Conservation (phyloP, 1,140 invertebrate species). For the Drosophila melanica region DNA sequence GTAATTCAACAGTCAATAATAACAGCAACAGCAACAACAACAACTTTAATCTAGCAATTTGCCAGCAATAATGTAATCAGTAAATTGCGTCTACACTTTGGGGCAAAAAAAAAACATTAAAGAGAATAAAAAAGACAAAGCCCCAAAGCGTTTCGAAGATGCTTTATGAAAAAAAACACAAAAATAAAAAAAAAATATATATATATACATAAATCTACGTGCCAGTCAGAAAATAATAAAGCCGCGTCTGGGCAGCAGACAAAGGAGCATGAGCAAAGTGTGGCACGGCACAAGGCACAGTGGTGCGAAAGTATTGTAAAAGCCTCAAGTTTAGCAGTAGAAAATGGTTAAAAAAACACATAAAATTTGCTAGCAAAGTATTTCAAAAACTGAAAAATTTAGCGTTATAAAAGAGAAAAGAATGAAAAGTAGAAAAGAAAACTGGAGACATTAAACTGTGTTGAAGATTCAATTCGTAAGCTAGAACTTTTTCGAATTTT, state of each 20-base stretch:
- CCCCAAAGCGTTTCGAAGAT: slow-evolving; percentile 61
- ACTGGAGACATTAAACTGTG: too few species aligned
- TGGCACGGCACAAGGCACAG: slow-evolving; percentile 50
- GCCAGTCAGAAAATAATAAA: slow-evolving; percentile 79
- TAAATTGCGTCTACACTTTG: slow-evolving; percentile 76
- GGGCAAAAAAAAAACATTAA: slow-evolving; percentile 31
- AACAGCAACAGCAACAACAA: slow-evolving; percentile 47
- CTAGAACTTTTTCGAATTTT: too few species aligned
- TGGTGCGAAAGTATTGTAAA: slow-evolving; percentile 28
- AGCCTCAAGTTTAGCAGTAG: background rate
- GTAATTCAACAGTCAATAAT: slow-evolving; percentile 72
- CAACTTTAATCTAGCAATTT: slow-evolving; percentile 79
- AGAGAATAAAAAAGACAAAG: slow-evolving; percentile 30
- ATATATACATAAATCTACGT: slow-evolving; percentile 80
- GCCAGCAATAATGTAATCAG: slow-evolving; percentile 79
- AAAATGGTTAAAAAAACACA: background rate
- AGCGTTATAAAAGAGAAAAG: too few species aligned
- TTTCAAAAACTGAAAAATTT: too few species aligned
- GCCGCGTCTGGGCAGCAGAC: slow-evolving; percentile 57
- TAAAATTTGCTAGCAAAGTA: too few species aligned
- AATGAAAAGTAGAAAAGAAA: too few species aligned
- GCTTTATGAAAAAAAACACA: slow-evolving; percentile 47
- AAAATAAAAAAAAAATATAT: slow-evolving; percentile 57
- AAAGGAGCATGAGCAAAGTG: slow-evolving; percentile 50
- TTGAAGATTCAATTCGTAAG: too few species aligned